phyloP scores from a whole-genome alignment of 2,888 invertebrate species.

The Spilosoma lubricipeda region DNA sequence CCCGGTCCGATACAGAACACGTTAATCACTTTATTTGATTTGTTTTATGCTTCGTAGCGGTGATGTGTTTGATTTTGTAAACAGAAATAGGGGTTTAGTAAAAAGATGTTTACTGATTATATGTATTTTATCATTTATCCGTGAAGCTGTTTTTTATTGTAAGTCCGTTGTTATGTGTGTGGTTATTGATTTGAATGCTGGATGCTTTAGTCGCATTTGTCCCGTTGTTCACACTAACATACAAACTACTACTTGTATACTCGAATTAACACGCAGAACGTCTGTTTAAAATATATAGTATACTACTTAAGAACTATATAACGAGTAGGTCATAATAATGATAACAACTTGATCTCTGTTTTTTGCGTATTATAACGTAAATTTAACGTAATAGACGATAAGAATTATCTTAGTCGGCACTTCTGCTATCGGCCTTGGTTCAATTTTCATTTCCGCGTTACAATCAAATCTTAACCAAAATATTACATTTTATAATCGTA shows the following conservation, averaged over 20 bases:
- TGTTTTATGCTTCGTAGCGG: not conserved
- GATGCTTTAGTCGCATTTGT: too few species aligned
- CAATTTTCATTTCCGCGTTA: conserved; percentile 62
- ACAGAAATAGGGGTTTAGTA: not conserved
- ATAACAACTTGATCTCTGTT: conserved; percentile 27
- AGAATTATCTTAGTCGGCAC: conserved; percentile 64
- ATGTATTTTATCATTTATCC: not conserved
- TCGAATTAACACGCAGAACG: not conserved
- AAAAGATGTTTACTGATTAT: not conserved
- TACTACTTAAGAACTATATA: conserved; percentile 10
- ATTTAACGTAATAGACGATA: conserved; percentile 58
- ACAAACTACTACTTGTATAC: not conserved
- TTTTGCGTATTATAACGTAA: conserved; percentile 44
- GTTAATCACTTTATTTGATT: not conserved
- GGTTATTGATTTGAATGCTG: not conserved
- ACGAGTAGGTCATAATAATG: conserved; percentile 18
- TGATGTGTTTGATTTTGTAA: not conserved
- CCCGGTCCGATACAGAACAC: not conserved
- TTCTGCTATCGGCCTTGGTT: conserved; percentile 59
- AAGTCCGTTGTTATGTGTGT: too few species aligned
- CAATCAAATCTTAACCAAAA: conserved; percentile 18
- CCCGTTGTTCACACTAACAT: not conserved
- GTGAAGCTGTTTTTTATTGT: not conserved
- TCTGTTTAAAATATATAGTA: not conserved
- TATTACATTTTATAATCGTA: not conserved